These are phyloP conservation scores for Tillus elongatus DNA, from an alignment of 2,888 invertebrate genomes.

Conservation along the genomic window DNA sequence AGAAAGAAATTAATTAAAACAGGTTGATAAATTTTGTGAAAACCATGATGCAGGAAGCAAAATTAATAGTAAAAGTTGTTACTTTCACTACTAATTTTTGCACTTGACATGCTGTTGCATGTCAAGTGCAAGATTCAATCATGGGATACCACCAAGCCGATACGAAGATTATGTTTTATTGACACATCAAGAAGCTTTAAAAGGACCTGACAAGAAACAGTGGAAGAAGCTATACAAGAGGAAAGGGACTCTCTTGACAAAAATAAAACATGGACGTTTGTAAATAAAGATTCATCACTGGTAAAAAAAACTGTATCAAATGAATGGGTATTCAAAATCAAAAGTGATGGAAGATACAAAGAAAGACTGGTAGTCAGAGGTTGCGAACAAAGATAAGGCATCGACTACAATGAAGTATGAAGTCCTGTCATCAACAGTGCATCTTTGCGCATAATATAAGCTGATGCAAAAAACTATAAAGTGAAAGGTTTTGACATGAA, in stretches of 20 bases:
- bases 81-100: too few species aligned
- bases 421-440: constrained; percentile 10
- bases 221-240: constrained; percentile 17
- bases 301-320: constrained; percentile 17
- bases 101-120: too few species aligned
- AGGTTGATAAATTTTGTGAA: too few species aligned
- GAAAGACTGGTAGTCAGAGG: constrained; percentile 20
- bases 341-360: constrained; percentile 20
- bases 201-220: constrained; percentile 10
- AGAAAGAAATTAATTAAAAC: too few species aligned
- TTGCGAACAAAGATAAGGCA: constrained; percentile 14
- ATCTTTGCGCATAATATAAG: constrained; percentile 11
- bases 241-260: constrained; percentile 21
- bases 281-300: constrained; percentile 13
- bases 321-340: constrained; percentile 21
- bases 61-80: too few species aligned
- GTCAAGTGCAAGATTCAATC: too few species aligned
- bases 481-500: constrained; percentile 4
- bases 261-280: constrained; percentile 19
- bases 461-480: constrained; percentile 4
- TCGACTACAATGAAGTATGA: constrained; percentile 14
- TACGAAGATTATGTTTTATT: constrained; percentile 6
- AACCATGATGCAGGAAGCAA: too few species aligned
- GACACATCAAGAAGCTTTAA: constrained; percentile 10
- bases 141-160: too few species aligned